A percentile compares a stretch with the other conserved stretches of the same genome.
phyloP scores from a whole-genome alignment of 2,888 invertebrate genomes.

The Tillus elongatus region DNA sequence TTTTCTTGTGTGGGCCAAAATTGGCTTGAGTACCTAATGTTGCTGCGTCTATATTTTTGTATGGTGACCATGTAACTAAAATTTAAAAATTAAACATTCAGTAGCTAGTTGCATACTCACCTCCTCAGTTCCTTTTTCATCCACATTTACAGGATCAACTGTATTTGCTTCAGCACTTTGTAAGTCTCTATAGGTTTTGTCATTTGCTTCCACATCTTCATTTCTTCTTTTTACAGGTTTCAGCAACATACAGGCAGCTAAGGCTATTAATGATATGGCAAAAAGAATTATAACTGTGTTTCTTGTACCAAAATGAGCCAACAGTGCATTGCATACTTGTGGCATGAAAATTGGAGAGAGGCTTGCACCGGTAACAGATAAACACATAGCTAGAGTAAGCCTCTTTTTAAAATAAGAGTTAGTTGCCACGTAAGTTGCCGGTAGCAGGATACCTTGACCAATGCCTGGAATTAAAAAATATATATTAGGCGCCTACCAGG shows the following conservation, averaged over 20 bases:
- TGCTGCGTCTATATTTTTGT: no score
- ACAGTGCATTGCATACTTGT: constrained; percentile 39
- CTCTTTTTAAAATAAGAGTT: constrained; percentile 45
- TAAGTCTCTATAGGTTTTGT: no score
- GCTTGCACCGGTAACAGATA: constrained; percentile 43
- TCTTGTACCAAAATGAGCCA: constrained; percentile 36
- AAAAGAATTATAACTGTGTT: constrained; percentile 45
- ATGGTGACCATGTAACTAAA: no score
- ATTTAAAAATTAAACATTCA: no score
- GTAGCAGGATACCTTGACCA: constrained; percentile 42
- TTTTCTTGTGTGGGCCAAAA: no score
- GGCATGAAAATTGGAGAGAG: constrained; percentile 45
- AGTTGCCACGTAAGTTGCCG: constrained; percentile 42
- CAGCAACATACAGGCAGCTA: constrained; percentile 42
- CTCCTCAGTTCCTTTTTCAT: no score
- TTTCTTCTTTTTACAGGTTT: constrained; percentile 41
- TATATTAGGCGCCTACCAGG: not conserved
- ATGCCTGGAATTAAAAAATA: no score
- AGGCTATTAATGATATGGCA: constrained; percentile 42
- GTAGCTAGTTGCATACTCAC: no score
- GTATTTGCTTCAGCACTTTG: no score
- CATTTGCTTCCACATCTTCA: constrained; percentile 16
- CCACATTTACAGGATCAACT: no score
- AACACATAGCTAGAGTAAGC: constrained; percentile 43
- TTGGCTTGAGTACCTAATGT: no score